These are phyloP conservation scores for Euphonia xanthogaster DNA, from an alignment of 2,797 vertebrate species.

Conservation along the genomic window DNA sequence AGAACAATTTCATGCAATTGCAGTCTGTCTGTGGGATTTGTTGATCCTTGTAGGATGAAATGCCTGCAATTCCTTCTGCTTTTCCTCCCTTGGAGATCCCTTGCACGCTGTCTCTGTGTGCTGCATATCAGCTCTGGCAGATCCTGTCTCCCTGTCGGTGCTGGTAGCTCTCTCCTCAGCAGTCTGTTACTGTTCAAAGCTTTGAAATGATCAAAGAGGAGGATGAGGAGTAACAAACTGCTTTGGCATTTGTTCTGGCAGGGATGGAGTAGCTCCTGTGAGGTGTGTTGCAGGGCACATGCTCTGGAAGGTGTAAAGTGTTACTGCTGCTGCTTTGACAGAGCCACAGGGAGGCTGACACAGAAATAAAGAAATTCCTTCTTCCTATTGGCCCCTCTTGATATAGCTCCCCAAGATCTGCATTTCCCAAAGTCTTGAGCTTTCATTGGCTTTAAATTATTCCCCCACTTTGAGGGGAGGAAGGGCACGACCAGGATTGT, in stretches of 20 bases:
- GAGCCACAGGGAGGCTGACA: neutral
- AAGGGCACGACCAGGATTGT: neutral
- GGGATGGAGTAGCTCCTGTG: neutral
- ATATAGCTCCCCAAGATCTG: neutral
- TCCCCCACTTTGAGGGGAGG: neutral
- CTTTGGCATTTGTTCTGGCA: neutral
- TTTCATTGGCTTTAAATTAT: neutral
- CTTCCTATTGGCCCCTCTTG: rapidly evolving
- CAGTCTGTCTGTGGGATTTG: neutral
- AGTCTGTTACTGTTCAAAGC: neutral
- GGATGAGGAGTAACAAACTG: neutral
- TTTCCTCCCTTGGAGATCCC: neutral
- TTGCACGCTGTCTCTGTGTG: rapidly evolving
- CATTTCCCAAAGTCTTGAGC: neutral
- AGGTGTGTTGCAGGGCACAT: neutral
- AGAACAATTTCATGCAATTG: neutral
- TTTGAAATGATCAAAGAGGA: neutral
- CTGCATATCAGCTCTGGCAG: neutral
- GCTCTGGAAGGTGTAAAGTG: neutral
- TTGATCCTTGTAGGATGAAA: neutral
- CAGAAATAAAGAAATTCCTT: neutral
- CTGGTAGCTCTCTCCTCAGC: neutral
- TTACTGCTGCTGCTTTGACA: neutral
- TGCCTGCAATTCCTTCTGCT: neutral
- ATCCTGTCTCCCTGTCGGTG: neutral